Percentiles rank a stretch among this genome's conserved stretches.
Conservation (phyloP, 2,113 vertebrate species). For the Arizona elegans region DNA sequence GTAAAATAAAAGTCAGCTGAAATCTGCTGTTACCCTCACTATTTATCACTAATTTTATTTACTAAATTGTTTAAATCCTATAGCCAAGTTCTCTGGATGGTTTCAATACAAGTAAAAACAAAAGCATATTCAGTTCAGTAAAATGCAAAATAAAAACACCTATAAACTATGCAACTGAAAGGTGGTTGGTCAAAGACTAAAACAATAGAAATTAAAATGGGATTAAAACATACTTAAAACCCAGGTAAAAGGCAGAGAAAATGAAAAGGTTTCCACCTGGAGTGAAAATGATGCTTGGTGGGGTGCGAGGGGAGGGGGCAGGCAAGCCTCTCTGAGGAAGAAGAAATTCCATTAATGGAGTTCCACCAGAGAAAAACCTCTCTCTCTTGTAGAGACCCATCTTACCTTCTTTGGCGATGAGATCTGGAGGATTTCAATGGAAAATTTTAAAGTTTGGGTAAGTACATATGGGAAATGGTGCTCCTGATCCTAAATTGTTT, state of each 20-base stretch:
- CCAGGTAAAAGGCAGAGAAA: not conserved
- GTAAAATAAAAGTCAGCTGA: not conserved
- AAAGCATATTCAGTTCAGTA: not conserved
- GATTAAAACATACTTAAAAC: not conserved
- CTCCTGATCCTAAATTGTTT: not conserved
- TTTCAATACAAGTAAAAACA: not conserved
- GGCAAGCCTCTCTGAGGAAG: not conserved
- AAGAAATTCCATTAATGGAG: not conserved
- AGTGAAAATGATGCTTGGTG: not conserved
- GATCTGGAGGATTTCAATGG: not conserved
- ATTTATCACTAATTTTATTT: not conserved
- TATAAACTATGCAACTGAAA: not conserved
- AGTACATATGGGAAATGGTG: not conserved
- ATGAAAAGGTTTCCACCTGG: not conserved
- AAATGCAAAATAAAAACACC: not conserved
- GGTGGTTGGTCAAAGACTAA: not conserved
- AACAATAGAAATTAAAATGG: not conserved
- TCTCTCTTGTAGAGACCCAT: not conserved
- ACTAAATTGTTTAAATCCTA: not conserved
- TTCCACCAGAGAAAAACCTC: not conserved
- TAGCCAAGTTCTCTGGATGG: not conserved
- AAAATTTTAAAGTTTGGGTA: not conserved
- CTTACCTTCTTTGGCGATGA: not conserved
- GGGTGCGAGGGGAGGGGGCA: rapidly evolving
- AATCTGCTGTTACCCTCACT: not conserved